Evolutionary conservation across 2,888 invertebrate species (phyloP), one percentile per base, ranked within the genome.

Genomic region (Blera fallax): DNA sequence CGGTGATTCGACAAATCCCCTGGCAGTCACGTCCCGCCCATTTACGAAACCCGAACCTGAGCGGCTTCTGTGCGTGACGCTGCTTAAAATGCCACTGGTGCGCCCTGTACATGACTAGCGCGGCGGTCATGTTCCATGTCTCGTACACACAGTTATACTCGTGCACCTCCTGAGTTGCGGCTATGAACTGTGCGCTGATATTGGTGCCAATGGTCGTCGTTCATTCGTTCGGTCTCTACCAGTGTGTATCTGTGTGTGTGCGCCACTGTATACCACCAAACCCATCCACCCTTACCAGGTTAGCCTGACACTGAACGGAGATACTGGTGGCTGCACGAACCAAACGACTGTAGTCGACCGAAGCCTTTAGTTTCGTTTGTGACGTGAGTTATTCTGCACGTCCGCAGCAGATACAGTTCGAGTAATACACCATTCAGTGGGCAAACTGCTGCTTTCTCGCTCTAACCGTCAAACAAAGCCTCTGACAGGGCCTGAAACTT

Each of bases 1-100:
- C 87, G 87, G 87, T 87, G 87, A 88, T 88, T 88, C 88, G 88
- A 85, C 87, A 77, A 87, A 87, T 88, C 88, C 87, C 72, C 88
- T 90, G 90, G 90, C 90, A 91, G 92, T 92, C 92, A 92, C 92
- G 92, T 92, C 92, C 92, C 92, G 92, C 92, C 92, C 92, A 92
- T 92, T 92, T 92, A 91, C 91, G 90, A 90, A 88, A 73, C 87
- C 83, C 82, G 87, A 78, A 83, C 82, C 88, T 87, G 88, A 89
- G 89, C 89, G 77, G 88, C 87, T 88, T 87, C 88, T 89, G 90
- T 90, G 91, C 92, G 92, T 92, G 92, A 91, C 90, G 89, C 91
- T 92, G 91, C 91, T 92, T 92, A 92, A 92, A 92, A 92, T 92
- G 92, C 92, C 91, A 91, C 91, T 91, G 91, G 92, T 91, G 92